Percentiles rank a stretch among this genome's conserved stretches.
Evolutionary conservation across 2,113 vertebrate species (phyloP).

Genomic region (Atlantisia rogersi): DNA sequence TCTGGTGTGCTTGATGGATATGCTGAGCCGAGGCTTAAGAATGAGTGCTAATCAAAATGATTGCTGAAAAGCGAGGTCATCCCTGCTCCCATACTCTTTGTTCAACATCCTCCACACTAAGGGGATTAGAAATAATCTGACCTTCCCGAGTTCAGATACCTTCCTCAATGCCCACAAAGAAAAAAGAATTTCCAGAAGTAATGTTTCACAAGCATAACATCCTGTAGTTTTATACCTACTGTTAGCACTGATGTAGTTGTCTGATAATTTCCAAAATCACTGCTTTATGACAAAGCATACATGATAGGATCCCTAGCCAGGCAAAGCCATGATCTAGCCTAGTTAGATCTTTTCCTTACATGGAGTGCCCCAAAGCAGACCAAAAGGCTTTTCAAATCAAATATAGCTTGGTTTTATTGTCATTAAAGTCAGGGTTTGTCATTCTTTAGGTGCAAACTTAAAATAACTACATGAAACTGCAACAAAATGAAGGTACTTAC

Average conservation of each 20-base stretch:
- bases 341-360: not conserved
- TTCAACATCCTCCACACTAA: not conserved
- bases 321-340: not conserved
- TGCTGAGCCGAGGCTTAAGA: not conserved
- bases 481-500: not conserved
- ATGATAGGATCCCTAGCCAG: not conserved
- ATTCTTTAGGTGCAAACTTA: not conserved
- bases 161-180: not conserved
- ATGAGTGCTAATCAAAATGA: not conserved
- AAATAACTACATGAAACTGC: not conserved
- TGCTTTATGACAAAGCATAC: not conserved
- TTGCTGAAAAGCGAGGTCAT: not conserved
- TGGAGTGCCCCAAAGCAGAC: not conserved
- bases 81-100: not conserved
- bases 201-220: not conserved
- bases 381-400: not conserved
- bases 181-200: not conserved
- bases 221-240: not conserved
- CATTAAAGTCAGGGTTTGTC: not conserved
- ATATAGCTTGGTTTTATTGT: not conserved
- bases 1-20: not conserved
- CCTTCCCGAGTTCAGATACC: not conserved
- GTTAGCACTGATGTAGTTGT: not conserved
- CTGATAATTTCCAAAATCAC: not conserved
- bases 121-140: not conserved